Evolutionary conservation across 2,888 invertebrate species (phyloP), one percentile per base, ranked within the genome.

Genomic region (Muscina levida): DNA sequence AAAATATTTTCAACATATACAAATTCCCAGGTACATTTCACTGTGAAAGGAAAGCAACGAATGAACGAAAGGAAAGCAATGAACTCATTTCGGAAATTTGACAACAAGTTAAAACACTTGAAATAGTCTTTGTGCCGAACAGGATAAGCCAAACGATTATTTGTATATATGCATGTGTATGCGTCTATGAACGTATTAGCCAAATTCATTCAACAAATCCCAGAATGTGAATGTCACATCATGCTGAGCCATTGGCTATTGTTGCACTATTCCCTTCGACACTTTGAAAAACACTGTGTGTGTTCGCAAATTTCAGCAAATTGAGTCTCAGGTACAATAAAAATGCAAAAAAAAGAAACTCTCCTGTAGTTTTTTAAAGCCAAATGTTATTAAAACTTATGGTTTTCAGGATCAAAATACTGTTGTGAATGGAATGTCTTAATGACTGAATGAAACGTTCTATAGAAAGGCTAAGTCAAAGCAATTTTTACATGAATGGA

Each of bases 361-460:
- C n/a, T 59, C 79, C 72, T n/a, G 79, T 79, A 66, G 79, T 17
- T 74, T 72, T 42, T 65, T 19, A 76, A 79, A 81, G 59, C 78
- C 77, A 83, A 78, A 72, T 82, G 66, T 82, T 83, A 71, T 82
- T 77, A 59, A 77, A 83, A 83, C 83, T 82, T 76, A 65, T 59
- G 81, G 79, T 81, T 83, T 79, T 65, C 46, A 53, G 59, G 59
- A 46, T 59, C 48, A 65, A 10, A 72, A 72, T 53, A 66, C 13
- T 46, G 51, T 22, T 17, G 3, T 15, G 59, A 15, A 13, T 37
- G 42, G 37, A 70, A 57, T 15, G 10, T 59, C 48, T 51, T 72
- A 72, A 72, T 48, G 62, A 72, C 17, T 72, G 37, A 17, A 39
- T 59, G n/a, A n/a, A n/a, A n/a, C n/a, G n/a, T n/a, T 19, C 22